Base-by-base conservation (phyloP, 2,113 vertebrate genomes). In the Pseudopodoces humilis region DNA sequence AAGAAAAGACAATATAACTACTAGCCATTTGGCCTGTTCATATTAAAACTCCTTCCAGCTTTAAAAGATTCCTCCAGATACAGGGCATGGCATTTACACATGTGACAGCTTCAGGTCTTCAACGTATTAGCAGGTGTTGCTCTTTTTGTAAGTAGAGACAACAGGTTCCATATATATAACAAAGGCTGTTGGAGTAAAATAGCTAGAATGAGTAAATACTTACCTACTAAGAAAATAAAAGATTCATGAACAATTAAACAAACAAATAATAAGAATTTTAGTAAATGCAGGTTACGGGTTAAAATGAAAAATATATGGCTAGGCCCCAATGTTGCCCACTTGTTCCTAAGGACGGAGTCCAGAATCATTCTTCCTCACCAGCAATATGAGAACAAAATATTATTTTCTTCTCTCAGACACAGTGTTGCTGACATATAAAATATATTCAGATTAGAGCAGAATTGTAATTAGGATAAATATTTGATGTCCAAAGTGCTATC, bases 391-490 rank as follows among this genome's bases (percentile, higher is more conserved):
- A 91, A 58, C 2, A 83, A 89, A 82, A 31, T 63, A 15, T 55
- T 11, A 86, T 84, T 77, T 68, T 53, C 25, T 85, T 63, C 43
- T 87, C n/a, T n/a, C 63, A 76, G 68, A 37, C 25, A 72, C 19
- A 74, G 47, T 47, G 44, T 68, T 83, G 15, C 55, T 90, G 84
- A 55, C 82, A 67, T 69, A 87, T 33, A 70, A 96, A 97, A 97
- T 91, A 80, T 91, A 97, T 77, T 95, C 67, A 58, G 79, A 93
- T 94, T 92, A 60, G 19, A 86, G 76, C 21, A 93, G 87, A 91
- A 88, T 79, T 86, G 90, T 95, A 96, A 96, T 96, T 96, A 93
- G 68, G 86, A 97, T 97, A 97, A 97, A 94, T 88, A 95, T 95
- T 79, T 28, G 91, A 88, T 95, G 87, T 94, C 92, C 96, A 94